Percentiles rank a stretch among this genome's conserved stretches.
Evolutionary conservation across 2,888 invertebrate genomes (phyloP).

Genomic region (Protophormia terraenovae): DNA sequence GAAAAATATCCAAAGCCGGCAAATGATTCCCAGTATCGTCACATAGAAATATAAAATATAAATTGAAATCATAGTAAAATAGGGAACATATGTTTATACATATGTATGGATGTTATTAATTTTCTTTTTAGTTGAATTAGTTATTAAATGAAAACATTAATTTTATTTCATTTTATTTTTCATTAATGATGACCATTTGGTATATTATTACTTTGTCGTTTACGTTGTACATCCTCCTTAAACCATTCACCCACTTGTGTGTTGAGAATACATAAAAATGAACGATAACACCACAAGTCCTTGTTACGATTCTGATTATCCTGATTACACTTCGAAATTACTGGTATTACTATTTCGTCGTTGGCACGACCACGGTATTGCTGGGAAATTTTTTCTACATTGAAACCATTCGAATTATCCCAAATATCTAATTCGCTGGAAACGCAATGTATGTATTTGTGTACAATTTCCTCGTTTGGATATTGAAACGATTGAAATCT

Average conservation of each 20-base stretch:
- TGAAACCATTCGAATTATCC: constrained; percentile 69
- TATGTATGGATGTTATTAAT: too few species aligned
- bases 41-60: too few species aligned
- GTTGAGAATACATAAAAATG: constrained; percentile 70
- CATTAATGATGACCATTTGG: constrained; percentile 59
- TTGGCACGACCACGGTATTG: constrained; percentile 70
- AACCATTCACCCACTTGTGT: constrained; percentile 71
- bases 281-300: constrained; percentile 69
- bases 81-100: too few species aligned
- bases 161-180: neutral
- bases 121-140: neutral
- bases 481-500: constrained; percentile 68
- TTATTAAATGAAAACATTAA: neutral
- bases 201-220: constrained; percentile 32
- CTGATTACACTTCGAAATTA: constrained; percentile 70
- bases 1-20: too few species aligned
- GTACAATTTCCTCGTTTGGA: constrained; percentile 68
- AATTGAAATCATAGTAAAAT: too few species aligned
- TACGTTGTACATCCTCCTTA: constrained; percentile 69
- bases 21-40: too few species aligned
- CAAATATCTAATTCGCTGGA: constrained; percentile 68
- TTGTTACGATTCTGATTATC: constrained; percentile 67
- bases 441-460: constrained; percentile 69
- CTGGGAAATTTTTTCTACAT: constrained; percentile 69
- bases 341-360: constrained; percentile 69